Evolutionary conservation across 2,113 vertebrate genomes (phyloP), one percentile per base, ranked within the genome.

Genomic region (Sapajus apella): DNA sequence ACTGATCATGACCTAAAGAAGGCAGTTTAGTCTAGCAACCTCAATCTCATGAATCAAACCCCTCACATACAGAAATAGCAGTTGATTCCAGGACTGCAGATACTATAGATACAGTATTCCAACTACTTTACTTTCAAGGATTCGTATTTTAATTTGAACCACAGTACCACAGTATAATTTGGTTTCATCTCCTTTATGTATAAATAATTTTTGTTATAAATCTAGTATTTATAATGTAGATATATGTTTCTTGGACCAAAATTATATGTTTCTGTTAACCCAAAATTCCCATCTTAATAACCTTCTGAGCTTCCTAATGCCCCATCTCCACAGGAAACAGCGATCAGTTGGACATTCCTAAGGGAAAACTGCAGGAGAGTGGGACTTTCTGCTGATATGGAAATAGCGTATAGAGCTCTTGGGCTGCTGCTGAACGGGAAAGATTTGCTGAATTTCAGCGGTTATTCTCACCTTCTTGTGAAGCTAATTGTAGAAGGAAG

Each of bases 21-120:
- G n/a, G 16, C 27, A 23, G 23, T 55, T 61, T 11, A 6, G 50
- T 91, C 13, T 21, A 3, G 13, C 6, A n/a, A 50, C 4, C 1
- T 56, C 17, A 32, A 0, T 50, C 30, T 40, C 32, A 5, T 2
- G 12, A 8, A 25, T 37, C 35, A 76, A 68, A 66, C 5, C 37
- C 56, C 6, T 30, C 21, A 21, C 27, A 16, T 2, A 9, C 2
- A 3, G 5, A 13, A 6, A 45, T 0, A 9, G 37, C 0, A 11
- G 8, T 10, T 35, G 6, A 8, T 3, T 45, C 1, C 20, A 72
- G 43, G 14, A 16, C 0, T 61, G 4, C 17, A 83, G 37, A 64
- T 21, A 47, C 0, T 16, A 30, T 10, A 37, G 10, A 47, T 25
- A 12, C 18, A 23, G 6, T 21, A 23, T 37, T 52, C 47, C 35